phyloP scores from a whole-genome alignment of 30 jellyfish, hydroid and myxozoan species.

The Rhopilema esculentum region DNA sequence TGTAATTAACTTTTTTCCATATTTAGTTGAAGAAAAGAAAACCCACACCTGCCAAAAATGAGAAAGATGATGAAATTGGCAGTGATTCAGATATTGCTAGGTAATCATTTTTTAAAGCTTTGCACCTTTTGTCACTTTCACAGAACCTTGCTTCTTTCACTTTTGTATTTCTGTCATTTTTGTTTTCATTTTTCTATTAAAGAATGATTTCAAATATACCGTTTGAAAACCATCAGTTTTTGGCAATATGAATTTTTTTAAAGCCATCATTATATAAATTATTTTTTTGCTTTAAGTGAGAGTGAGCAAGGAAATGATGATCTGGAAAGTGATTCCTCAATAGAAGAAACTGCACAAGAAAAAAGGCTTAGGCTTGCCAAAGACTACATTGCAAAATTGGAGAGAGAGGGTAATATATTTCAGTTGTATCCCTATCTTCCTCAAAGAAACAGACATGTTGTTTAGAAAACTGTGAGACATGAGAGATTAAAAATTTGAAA shows the following conservation, averaged over 20 bases:
- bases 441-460: background rate
- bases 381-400: conserved; percentile 84
- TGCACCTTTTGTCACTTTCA: no score
- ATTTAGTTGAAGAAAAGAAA: conserved; percentile 22
- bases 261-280: no score
- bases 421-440: background rate
- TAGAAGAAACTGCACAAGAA: conserved; percentile 93
- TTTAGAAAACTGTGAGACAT: no score
- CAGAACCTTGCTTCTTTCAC: no score
- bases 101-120: background rate
- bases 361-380: conserved; percentile 90
- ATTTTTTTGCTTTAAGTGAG: conserved; percentile 49
- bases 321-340: conserved; percentile 49
- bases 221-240: no score
- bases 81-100: conserved; percentile 62
- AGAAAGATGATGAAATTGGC: conserved; percentile 24
- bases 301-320: conserved; percentile 18
- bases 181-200: no score
- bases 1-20: no score
- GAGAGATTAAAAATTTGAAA: no score
- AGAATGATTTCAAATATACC: no score
- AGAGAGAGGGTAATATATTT: conserved; percentile 73
- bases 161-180: no score
- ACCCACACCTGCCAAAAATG: conserved; percentile 9
- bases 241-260: no score